Evolutionary conservation across 2,797 vertebrate species (phyloP).

Genomic region (Chelon labrosus): DNA sequence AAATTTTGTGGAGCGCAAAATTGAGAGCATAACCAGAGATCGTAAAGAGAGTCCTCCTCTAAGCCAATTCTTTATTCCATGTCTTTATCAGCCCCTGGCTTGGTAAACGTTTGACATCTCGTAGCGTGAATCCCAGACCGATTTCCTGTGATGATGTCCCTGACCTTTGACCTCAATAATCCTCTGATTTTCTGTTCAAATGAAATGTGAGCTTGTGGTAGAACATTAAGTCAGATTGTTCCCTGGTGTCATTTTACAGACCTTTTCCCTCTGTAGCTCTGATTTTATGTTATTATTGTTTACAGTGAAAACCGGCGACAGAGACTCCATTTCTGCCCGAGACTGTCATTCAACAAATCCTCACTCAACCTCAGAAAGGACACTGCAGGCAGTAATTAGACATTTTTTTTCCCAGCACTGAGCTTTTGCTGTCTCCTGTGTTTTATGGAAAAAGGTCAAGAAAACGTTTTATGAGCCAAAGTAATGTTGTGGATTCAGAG

Average conservation of each 20-base stretch:
- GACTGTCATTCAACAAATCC: slow-evolving; percentile 19
- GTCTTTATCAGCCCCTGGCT: neutral
- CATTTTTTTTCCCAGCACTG: neutral
- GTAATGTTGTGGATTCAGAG: neutral
- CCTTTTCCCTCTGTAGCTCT: slow-evolving; percentile 5
- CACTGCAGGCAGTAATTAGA: slow-evolving; percentile 5
- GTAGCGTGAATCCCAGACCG: neutral
- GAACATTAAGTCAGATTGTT: neutral
- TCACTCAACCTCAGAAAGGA: slow-evolving; percentile 22
- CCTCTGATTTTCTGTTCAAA: neutral
- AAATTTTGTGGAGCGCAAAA: slow-evolving; percentile 18
- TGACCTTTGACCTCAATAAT: slow-evolving; percentile 23
- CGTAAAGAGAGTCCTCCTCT: neutral
- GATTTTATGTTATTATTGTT: slow-evolving; percentile 37
- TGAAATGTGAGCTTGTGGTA: neutral
- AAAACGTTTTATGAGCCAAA: neutral
- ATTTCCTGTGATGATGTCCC: too few relatives aligned
- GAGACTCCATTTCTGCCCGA: slow-evolving; percentile 17
- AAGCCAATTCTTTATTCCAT: slow-evolving; percentile 10
- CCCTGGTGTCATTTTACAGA: neutral
- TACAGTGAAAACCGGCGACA: slow-evolving; percentile 6
- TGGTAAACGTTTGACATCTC: neutral
- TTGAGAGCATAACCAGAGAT: slow-evolving; percentile 12
- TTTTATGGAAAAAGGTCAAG: slow-evolving; percentile 6
- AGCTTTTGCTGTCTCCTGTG: slow-evolving; percentile 1